These are phyloP conservation scores for Sepiola atlantica DNA, from an alignment of 2,888 invertebrate species.

Conservation along the genomic window DNA sequence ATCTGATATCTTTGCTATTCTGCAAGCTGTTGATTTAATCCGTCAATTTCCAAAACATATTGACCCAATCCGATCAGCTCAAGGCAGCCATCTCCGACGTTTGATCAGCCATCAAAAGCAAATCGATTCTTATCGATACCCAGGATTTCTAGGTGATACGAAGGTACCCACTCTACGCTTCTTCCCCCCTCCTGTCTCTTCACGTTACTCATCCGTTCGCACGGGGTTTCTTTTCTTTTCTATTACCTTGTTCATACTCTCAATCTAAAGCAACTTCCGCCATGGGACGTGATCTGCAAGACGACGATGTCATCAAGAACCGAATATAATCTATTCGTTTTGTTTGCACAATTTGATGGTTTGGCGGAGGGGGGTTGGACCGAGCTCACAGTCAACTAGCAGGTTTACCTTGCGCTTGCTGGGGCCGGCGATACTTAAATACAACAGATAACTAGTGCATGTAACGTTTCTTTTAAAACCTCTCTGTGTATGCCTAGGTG, in stretches of 20 bases:
- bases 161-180: too few relatives aligned
- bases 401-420: too few relatives aligned
- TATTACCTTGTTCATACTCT: not conserved
- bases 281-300: not conserved
- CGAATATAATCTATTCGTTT: not conserved
- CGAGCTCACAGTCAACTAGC: too few relatives aligned
- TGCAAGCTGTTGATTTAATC: not conserved
- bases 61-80: not conserved
- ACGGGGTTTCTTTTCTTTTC: not conserved
- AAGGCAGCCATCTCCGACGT: not conserved
- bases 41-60: not conserved
- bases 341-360: not conserved
- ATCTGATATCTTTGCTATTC: not conserved
- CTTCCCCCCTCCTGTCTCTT: too few relatives aligned
- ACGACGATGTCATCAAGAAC: not conserved
- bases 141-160: too few relatives aligned
- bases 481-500: too few relatives aligned
- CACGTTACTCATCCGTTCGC: too few relatives aligned
- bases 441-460: too few relatives aligned
- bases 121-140: not conserved
- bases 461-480: too few relatives aligned
- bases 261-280: not conserved
- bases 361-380: too few relatives aligned
- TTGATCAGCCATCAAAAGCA: not conserved
- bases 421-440: too few relatives aligned